A percentile compares a stretch with the other conserved stretches of the same genome.
phyloP scores from a whole-genome alignment of 2,797 vertebrate genomes.

The Hemitrygon akajei region DNA sequence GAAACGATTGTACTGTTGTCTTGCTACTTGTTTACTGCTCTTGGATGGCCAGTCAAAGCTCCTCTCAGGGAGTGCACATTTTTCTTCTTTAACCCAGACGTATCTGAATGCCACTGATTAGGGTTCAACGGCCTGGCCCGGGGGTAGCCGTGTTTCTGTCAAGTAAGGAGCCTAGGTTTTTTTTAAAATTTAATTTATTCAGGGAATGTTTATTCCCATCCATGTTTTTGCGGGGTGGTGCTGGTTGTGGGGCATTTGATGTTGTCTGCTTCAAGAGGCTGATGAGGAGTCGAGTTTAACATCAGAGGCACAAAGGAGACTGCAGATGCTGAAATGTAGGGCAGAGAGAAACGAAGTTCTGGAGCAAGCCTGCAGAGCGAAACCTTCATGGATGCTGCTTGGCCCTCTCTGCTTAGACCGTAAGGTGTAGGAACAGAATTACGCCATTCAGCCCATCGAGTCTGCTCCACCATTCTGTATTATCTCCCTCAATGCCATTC shows the following conservation, averaged over 20 bases:
- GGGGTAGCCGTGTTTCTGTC: not conserved
- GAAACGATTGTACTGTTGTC: not conserved
- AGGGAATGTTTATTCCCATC: not conserved
- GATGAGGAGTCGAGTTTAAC: not conserved
- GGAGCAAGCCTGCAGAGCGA: too few relatives aligned
- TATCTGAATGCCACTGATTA: not conserved
- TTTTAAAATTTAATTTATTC: not conserved
- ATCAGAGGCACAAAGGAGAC: too few relatives aligned
- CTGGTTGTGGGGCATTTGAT: not conserved
- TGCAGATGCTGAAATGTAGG: too few relatives aligned
- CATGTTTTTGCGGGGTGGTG: not conserved
- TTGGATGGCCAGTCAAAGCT: not conserved
- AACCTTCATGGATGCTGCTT: too few relatives aligned
- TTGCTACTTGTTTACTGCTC: not conserved
- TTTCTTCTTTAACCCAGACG: not conserved
- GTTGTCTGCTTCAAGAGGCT: not conserved
- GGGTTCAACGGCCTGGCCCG: not conserved
- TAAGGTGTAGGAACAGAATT: too few relatives aligned
- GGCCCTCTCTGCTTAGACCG: too few relatives aligned
- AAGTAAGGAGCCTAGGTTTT: not conserved
- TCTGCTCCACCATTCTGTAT: too few relatives aligned
- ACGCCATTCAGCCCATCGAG: too few relatives aligned
- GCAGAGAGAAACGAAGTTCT: too few relatives aligned
- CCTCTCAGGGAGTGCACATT: not conserved
- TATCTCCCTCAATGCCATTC: too few relatives aligned